phyloP scores from a whole-genome alignment of 2,797 vertebrate genomes.

The Argentina silus region DNA sequence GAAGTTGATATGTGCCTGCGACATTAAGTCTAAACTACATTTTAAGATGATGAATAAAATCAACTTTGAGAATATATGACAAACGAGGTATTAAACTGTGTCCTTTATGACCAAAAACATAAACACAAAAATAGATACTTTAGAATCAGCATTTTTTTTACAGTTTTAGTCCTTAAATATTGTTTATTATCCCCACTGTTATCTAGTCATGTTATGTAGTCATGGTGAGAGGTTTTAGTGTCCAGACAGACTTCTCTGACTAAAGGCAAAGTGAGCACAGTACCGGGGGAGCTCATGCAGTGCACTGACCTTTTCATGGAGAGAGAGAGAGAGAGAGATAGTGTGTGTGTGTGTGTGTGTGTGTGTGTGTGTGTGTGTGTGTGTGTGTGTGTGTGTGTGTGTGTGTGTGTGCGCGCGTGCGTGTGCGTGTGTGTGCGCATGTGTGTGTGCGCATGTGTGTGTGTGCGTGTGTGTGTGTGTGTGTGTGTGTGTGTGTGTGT shows the following conservation, averaged over 20 bases:
- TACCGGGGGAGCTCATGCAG: not conserved
- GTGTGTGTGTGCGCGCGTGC: not conserved
- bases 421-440: not conserved
- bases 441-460: slow-evolving; percentile 2
- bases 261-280: not conserved
- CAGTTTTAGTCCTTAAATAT: not conserved
- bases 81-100: too few relatives aligned
- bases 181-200: not conserved
- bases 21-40: too few relatives aligned
- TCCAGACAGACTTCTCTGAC: not conserved
- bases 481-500: not conserved
- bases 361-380: slow-evolving; percentile 6
- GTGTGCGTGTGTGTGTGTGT: slow-evolving; percentile 4
- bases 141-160: too few relatives aligned
- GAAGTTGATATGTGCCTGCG: too few relatives aligned
- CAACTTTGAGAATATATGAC: too few relatives aligned
- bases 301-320: not conserved
- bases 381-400: not conserved
- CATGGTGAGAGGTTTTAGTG: not conserved
- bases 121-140: too few relatives aligned
- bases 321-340: not conserved
- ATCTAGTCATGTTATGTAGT: not conserved
- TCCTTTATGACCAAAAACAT: too few relatives aligned
- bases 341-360: slow-evolving; percentile 1
- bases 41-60: too few relatives aligned